Percentiles rank a stretch among this genome's conserved stretches.
Evolutionary conservation across 2,888 invertebrate species (phyloP).

Genomic region (Drosophila suboccidentalis): DNA sequence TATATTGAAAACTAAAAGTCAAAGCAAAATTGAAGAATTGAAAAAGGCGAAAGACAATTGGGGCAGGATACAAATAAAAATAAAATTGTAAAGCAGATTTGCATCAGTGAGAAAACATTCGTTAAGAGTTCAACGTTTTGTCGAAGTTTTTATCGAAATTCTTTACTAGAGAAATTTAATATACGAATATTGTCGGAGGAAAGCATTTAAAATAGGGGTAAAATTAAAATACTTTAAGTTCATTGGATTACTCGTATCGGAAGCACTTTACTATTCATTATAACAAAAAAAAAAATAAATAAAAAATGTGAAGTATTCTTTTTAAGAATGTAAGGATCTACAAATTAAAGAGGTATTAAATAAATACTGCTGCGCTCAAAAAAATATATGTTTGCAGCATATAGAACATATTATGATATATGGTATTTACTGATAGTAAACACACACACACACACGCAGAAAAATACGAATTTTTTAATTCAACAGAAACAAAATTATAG

Average conservation of each 20-base stretch:
- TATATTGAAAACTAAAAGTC: neutral
- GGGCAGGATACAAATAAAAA: neutral
- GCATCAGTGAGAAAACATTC: neutral
- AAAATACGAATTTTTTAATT: slow-evolving; percentile 25
- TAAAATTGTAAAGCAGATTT: neutral
- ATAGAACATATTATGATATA: slow-evolving; percentile 7
- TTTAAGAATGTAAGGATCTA: neutral
- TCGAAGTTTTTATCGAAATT: neutral
- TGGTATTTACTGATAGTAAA: slow-evolving; percentile 34
- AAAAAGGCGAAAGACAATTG: neutral
- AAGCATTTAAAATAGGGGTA: neutral
- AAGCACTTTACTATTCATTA: neutral
- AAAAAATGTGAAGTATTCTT: neutral
- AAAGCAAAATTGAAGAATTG: slow-evolving; percentile 1
- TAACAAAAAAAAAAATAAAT: neutral
- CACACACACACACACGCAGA: slow-evolving; percentile 29
- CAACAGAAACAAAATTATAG: slow-evolving; percentile 22
- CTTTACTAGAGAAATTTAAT: neutral
- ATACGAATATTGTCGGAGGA: neutral
- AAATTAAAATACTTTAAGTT: neutral
- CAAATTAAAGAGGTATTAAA: neutral
- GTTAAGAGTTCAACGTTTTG: neutral
- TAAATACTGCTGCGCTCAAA: slow-evolving; percentile 50
- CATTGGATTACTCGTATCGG: neutral
- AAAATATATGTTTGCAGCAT: slow-evolving; percentile 42